phyloP scores from a whole-genome alignment of 92 coral and sea anemone genomes.

The Virgularia gustaviana region DNA sequence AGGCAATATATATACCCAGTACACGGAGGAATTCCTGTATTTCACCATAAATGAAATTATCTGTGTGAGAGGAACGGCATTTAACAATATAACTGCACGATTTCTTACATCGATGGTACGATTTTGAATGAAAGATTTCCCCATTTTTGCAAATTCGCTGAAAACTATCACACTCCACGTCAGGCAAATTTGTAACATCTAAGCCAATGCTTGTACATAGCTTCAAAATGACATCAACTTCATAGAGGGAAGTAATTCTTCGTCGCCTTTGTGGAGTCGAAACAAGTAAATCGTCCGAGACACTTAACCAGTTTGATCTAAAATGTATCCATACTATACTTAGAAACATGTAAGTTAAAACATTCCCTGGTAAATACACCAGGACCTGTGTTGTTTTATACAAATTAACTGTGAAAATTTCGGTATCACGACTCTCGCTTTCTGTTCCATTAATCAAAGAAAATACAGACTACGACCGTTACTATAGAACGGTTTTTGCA shows the following conservation, averaged over 20 bases:
- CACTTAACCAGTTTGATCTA: conserved; percentile 51
- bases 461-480: background rate
- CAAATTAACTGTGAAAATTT: background rate
- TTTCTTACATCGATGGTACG: conserved; percentile 43
- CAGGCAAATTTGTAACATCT: conserved; percentile 1
- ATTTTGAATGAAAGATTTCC: conserved; percentile 35
- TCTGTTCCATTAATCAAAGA: background rate
- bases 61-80: conserved; percentile 25
- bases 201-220: conserved; percentile 30
- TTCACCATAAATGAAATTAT: conserved; percentile 43
- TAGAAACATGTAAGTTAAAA: background rate
- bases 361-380: too few species aligned
- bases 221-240: conserved; percentile 20
- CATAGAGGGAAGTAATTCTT: conserved; percentile 34
- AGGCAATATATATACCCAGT: conserved; percentile 28
- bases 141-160: conserved; percentile 25
- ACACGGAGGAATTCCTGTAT: conserved; percentile 42
- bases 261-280: conserved; percentile 23
- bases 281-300: conserved; percentile 27
- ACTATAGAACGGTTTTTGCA: too few species aligned
- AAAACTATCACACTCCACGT: conserved; percentile 21
- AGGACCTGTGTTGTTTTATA: too few species aligned
- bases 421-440: background rate
- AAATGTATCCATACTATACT: background rate
- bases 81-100: conserved; percentile 52